Evolutionary conservation across 1,140 invertebrate genomes (phyloP).

Genomic region (Pissodes strobi): DNA sequence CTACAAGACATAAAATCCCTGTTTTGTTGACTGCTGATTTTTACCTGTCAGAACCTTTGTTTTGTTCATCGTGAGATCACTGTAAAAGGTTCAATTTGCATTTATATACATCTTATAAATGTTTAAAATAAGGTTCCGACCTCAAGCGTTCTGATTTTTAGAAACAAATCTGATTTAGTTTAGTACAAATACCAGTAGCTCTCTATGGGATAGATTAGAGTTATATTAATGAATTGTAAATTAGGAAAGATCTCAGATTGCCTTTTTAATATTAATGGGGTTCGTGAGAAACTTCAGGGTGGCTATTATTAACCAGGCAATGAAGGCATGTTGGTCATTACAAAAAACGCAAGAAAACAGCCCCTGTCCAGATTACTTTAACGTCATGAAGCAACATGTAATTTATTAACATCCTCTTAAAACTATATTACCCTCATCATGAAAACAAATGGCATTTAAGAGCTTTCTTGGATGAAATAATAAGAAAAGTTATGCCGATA

Average conservation of each 20-base stretch:
- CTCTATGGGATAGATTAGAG: not conserved
- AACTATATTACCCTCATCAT: too few species aligned
- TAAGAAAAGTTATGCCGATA: too few species aligned
- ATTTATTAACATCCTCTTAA: too few species aligned
- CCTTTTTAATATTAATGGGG: not conserved
- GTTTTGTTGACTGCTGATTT: slow-evolving; percentile 24
- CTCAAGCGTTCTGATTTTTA: not conserved
- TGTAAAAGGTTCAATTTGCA: slow-evolving; percentile 21
- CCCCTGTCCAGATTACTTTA: too few species aligned
- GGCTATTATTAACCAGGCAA: too few species aligned
- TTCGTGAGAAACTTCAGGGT: not conserved
- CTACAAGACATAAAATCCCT: slow-evolving; percentile 11
- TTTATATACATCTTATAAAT: slow-evolving; percentile 17
- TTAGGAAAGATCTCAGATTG: not conserved
- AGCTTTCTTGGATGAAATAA: too few species aligned
- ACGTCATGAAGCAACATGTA: too few species aligned
- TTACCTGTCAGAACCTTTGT: slow-evolving; percentile 23
- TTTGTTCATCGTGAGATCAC: slow-evolving; percentile 16
- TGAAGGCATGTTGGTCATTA: too few species aligned
- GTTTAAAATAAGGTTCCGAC: slow-evolving; percentile 2
- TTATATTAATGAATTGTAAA: not conserved
- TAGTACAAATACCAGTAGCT: not conserved
- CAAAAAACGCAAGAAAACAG: too few species aligned
- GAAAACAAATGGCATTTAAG: too few species aligned
- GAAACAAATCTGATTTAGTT: not conserved